Percentiles rank a stretch among this genome's conserved stretches.
Conservation (phyloP, 2,888 invertebrate genomes). For the Byasa hedistus region DNA sequence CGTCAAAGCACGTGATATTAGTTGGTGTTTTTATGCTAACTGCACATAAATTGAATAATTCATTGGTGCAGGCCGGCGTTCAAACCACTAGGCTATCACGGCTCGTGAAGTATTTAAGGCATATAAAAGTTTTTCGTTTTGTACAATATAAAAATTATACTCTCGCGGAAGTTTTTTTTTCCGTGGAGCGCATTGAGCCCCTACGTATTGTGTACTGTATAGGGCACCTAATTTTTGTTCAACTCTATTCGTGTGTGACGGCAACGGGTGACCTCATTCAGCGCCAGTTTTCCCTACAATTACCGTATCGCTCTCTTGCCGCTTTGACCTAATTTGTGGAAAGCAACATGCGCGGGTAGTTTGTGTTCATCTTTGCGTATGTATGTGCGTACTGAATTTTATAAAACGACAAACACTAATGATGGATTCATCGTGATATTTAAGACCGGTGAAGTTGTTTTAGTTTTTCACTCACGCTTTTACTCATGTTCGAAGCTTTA, state of each 20-base stretch:
- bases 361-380: conserved; percentile 16
- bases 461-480: background rate
- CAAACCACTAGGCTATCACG: too few species aligned
- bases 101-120: too few species aligned
- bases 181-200: background rate
- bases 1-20: too few species aligned
- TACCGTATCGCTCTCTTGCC: conserved; percentile 50
- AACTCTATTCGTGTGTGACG: conserved; percentile 40
- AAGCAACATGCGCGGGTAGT: conserved; percentile 38
- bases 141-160: conserved; percentile 11
- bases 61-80: too few species aligned
- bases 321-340: conserved; percentile 58
- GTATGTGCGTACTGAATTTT: background rate
- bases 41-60: too few species aligned
- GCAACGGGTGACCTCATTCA: conserved; percentile 55
- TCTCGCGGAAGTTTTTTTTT: background rate
- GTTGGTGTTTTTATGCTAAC: too few species aligned
- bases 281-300: conserved; percentile 44
- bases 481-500: background rate
- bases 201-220: conserved; percentile 20
- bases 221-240: conserved; percentile 40
- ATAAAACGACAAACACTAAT: background rate
- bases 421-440: background rate
- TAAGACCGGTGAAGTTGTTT: background rate
- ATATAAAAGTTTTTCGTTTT: conserved; percentile 1